phyloP scores from a whole-genome alignment of 2,113 vertebrate genomes.

The Salvator merianae region DNA sequence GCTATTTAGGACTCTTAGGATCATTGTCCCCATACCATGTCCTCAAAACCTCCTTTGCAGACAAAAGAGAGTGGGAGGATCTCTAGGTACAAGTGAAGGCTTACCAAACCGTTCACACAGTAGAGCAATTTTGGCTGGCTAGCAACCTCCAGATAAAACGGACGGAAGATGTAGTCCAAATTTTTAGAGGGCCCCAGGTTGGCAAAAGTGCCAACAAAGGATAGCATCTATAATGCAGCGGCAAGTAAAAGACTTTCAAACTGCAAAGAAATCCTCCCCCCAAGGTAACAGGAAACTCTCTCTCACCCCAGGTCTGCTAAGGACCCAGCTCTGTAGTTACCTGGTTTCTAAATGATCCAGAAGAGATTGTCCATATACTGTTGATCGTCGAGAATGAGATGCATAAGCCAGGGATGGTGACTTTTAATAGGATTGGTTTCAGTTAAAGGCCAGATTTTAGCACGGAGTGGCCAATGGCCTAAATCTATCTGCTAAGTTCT shows the following conservation, averaged over 20 bases:
- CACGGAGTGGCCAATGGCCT: background rate
- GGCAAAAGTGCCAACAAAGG: background rate
- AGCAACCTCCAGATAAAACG: no score
- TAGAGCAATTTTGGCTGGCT: background rate
- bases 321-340: background rate
- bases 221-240: background rate
- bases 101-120: background rate
- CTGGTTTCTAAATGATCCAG: background rate
- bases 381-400: background rate
- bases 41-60: background rate
- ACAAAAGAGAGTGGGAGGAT: background rate
- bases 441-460: background rate
- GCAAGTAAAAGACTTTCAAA: background rate
- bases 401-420: background rate
- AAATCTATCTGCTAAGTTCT: no score
- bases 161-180: no score
- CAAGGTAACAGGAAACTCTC: background rate
- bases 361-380: background rate
- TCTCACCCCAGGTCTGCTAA: background rate
- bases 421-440: background rate
- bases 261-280: background rate
- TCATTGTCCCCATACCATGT: background rate
- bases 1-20: background rate
- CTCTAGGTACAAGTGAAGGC: background rate
- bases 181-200: no score